These are phyloP conservation scores for Aviceda subcristata DNA, from an alignment of 2,113 vertebrate species.

Conservation along the genomic window DNA sequence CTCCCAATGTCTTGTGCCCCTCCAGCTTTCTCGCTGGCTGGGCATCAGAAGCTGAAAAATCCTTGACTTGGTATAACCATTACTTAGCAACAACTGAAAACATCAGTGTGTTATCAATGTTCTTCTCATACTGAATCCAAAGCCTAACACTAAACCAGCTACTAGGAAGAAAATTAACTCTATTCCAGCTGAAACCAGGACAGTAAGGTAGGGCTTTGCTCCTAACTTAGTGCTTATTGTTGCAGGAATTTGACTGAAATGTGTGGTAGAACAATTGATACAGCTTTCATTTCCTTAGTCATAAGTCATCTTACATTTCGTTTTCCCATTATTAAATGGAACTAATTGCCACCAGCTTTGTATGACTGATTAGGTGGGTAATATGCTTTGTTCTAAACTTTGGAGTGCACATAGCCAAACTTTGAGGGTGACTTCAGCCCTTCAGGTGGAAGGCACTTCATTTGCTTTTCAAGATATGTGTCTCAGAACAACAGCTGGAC, in stretches of 20 bases:
- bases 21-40: too few species aligned
- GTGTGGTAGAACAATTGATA: background rate
- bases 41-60: too few species aligned
- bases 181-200: too few species aligned
- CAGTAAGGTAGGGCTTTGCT: background rate
- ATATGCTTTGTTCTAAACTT: background rate
- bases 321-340: background rate
- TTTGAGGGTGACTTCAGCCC: background rate
- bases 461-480: background rate
- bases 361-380: background rate
- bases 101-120: too few species aligned
- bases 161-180: too few species aligned
- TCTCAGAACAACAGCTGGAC: background rate
- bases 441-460: background rate
- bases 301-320: background rate
- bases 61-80: too few species aligned
- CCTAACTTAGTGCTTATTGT: background rate
- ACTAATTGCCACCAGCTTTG: background rate
- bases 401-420: background rate
- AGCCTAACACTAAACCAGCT: too few species aligned
- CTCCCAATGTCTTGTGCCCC: too few species aligned
- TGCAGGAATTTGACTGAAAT: background rate
- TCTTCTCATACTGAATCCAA: too few species aligned
- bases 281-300: background rate
- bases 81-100: too few species aligned